phyloP scores from a whole-genome alignment of 2,888 invertebrate genomes.

The Automeris io region DNA sequence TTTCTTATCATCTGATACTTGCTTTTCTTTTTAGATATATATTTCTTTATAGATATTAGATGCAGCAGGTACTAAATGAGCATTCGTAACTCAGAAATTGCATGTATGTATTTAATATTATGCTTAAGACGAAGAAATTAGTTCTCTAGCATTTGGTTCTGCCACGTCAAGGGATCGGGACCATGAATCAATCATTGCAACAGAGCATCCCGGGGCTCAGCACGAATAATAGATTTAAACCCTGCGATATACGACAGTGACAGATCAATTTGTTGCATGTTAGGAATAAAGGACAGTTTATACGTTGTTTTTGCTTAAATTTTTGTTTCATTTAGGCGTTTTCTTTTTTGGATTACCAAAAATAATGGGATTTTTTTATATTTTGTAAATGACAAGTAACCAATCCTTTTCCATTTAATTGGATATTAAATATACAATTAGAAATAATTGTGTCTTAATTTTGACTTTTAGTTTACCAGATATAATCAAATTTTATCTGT shows the following conservation, averaged over 20 bases:
- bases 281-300: neutral
- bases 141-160: neutral
- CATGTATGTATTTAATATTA: neutral
- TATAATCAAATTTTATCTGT: too few species aligned
- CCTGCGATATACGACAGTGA: slow-evolving; percentile 21
- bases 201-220: slow-evolving; percentile 20
- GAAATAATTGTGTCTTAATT: neutral
- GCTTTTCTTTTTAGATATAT: too few species aligned
- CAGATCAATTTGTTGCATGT: slow-evolving; percentile 25
- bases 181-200: slow-evolving; percentile 31
- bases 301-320: neutral
- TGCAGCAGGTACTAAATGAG: too few species aligned
- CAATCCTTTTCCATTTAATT: too few species aligned
- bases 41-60: too few species aligned
- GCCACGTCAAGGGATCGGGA: slow-evolving; percentile 3
- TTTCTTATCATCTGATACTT: too few species aligned
- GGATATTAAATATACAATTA: too few species aligned
- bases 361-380: too few species aligned
- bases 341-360: too few species aligned
- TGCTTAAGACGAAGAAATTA: neutral
- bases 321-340: too few species aligned
- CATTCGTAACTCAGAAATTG: too few species aligned
- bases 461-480: neutral
- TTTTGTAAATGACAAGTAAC: too few species aligned
- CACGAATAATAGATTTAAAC: slow-evolving; percentile 33